Base-by-base conservation (phyloP, 2,113 vertebrate species). In the Syngnathus scovelli region DNA sequence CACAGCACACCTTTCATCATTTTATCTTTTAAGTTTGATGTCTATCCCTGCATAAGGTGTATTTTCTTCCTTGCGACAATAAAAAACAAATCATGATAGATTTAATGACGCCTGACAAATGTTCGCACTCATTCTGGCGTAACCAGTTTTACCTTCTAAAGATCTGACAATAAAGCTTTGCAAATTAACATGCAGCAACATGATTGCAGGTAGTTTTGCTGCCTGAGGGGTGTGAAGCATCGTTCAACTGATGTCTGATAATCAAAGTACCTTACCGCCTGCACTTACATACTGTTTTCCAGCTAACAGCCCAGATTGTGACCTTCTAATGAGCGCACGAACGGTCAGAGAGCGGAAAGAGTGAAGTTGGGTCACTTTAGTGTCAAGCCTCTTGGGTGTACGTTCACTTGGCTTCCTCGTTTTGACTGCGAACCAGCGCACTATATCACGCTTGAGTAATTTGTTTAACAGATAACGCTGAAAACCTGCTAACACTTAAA, bases 21-120 rank as follows among this genome's bases (percentile, higher is more conserved):
- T 49, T 19, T 49, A 49, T 8, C 18, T 48, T 48, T 6, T 49
- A 19, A 19, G 78, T 79, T 76, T 80, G 76, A 81, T 75, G 78
- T 85, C 70, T 77, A 12, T 16, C 63, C 66, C 27, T 44, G 67
- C 58, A 43, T 61, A 71, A 68, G 66, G 65, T 49, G 36, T 64
- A 21, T 76, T 73, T 75, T 65, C 21, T 75, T 65, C 21, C n/a
- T 15, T 68, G 41, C 38, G 1, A 78, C 76, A 72, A 68, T 66
- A 12, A 23, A 80, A 82, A 80, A 62, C 75, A 74, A 84, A 71
- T 70, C 70, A 81, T 62, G 72, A 67, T 77, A 75, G 82, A 70
- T 87, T 81, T 86, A 77, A 72, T 79, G 78, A 86, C 83, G 58
- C 67, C 55, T 44, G 60, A 67, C 82, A 85, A 84, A 85, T 86